Evolutionary conservation across 1,140 invertebrate genomes (phyloP), one percentile per base, ranked within the genome.

Genomic region (Lordiphosa stackelbergi): DNA sequence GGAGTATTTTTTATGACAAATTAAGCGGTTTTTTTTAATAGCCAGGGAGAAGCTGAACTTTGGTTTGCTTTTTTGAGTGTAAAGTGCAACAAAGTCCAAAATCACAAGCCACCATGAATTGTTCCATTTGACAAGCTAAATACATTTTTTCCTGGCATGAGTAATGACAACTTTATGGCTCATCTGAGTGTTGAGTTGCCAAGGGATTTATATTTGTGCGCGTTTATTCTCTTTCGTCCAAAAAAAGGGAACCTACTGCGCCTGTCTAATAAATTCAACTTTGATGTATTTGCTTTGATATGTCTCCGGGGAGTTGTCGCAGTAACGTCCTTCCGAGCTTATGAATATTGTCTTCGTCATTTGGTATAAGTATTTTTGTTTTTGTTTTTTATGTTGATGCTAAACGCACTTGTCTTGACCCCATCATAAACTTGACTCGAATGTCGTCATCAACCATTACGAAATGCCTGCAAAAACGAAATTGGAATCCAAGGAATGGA

Each of bases 131-230:
- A 31, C 28, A 31, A 8, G 28, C 28, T 31, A 31, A 31, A 31
- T 31, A 31, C 28, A 31, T 31, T 31, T 31, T 31, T 31, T 8
- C 8, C 28, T 31, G 42, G 48, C 19, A 61, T 61, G 66, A 60
- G 62, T 69, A 69, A 69, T 69, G 66, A 60, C 62, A 69, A 61
- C 51, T 69, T 66, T 66, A 69, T 69, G 52, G 51, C 13, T 69
- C 46, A 69, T 65, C 55, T 65, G 55, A 55, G 10, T 19, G 22
- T 55, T 37, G 51, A 35, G 12, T 53, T 66, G 36, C 51, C 36
- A n/a, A 22, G 45, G 46, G 28, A 35, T 10, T 46, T 42, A 24
- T 16, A 45, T 19, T 54, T 54, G 49, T 64, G 40, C 45, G 35
- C 60, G 40, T 28, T 49, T 53, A 52, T 60, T 53, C 52, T 53